Percentiles rank a stretch among this genome's conserved stretches.
Conservation (phyloP, 2,797 vertebrate genomes). For the Poeciliopsis turneri region DNA sequence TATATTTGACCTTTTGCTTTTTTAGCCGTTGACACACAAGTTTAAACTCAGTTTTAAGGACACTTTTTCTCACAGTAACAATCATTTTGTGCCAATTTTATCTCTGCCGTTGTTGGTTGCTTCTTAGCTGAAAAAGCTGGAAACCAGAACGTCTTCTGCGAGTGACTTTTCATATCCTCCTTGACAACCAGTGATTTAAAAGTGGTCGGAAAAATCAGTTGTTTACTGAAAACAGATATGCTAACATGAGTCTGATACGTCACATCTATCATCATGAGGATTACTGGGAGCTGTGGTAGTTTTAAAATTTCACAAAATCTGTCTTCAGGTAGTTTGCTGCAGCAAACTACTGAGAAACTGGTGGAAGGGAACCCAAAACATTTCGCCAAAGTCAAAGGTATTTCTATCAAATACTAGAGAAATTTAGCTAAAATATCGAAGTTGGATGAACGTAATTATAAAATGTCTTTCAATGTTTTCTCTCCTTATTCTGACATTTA, state of each 20-base stretch:
- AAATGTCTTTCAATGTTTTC: not conserved
- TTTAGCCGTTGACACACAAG: slow-evolving; percentile 41
- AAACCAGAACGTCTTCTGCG: not conserved
- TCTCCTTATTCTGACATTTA: not conserved
- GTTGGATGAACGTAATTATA: not conserved
- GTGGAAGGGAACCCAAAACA: not conserved
- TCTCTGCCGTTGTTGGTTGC: not conserved
- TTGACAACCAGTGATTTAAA: not conserved
- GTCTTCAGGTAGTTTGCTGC: no score
- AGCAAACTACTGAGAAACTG: not conserved
- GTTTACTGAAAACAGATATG: not conserved
- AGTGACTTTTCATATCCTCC: not conserved
- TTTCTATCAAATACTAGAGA: no score
- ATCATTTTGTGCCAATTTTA: not conserved
- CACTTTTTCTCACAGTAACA: not conserved
- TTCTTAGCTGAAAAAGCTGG: not conserved
- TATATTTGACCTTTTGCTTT: slow-evolving; percentile 39
- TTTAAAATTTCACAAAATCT: not conserved
- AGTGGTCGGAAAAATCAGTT: no score
- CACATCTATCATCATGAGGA: not conserved
- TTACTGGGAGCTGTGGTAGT: not conserved
- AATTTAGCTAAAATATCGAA: not conserved
- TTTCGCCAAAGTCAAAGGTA: no score
- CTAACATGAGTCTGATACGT: not conserved
- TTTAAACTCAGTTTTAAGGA: slow-evolving; percentile 20